Conservation (phyloP, 2,888 invertebrate species). For the Epirrhoe alternata region DNA sequence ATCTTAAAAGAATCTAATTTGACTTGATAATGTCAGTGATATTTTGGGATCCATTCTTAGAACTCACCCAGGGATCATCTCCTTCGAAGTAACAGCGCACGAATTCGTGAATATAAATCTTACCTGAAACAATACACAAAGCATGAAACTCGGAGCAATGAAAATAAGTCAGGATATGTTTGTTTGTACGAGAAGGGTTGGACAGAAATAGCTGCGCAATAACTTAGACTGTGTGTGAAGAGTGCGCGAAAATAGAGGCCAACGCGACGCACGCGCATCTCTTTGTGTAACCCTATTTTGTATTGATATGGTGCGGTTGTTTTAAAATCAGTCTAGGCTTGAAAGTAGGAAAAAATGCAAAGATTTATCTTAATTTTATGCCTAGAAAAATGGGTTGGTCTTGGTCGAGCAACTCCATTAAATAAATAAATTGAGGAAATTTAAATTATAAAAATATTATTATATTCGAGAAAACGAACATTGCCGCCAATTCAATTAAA, state of each 20-base stretch:
- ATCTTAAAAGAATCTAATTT: conserved; percentile 22
- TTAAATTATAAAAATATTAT: neutral
- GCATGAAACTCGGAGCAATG: conserved; percentile 48
- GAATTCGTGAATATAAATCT: conserved; percentile 40
- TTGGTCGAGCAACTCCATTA: neutral
- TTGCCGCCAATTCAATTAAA: conserved; percentile 13
- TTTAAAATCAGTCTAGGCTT: too few species aligned
- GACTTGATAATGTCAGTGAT: conserved; percentile 31
- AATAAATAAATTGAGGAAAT: conserved; percentile 10
- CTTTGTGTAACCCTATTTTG: conserved; percentile 36
- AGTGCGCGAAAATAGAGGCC: conserved; percentile 67
- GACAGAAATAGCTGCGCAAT: conserved; percentile 31
- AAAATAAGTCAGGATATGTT: conserved; percentile 42
- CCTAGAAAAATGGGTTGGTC: neutral
- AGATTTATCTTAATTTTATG: too few species aligned
- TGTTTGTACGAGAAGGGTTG: conserved; percentile 27
- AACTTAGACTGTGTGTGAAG: conserved; percentile 27
- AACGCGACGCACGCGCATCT: conserved; percentile 54
- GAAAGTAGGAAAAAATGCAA: too few species aligned
- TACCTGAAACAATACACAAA: conserved; percentile 65
- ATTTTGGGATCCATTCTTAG: conserved; percentile 12
- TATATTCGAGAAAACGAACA: neutral
- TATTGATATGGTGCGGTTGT: too few species aligned
- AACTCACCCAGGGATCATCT: conserved; percentile 21
- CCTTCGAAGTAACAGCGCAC: conserved; percentile 3